These are phyloP conservation scores for Venustaconcha ellipsiformis DNA, from an alignment of 1,140 invertebrate genomes.

Conservation along the genomic window DNA sequence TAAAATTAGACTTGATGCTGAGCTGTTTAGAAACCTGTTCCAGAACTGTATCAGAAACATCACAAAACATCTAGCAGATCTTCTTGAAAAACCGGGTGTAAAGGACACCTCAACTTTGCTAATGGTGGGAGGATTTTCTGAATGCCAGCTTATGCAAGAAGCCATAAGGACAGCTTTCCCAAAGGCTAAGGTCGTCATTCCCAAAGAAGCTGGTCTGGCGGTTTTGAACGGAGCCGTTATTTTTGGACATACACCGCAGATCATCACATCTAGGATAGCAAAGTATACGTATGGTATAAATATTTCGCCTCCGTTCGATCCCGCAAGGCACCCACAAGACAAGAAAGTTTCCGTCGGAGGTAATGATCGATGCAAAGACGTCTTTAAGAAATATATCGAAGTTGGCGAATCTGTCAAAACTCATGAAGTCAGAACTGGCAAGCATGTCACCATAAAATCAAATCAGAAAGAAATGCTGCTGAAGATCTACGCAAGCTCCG, in stretches of 20 bases:
- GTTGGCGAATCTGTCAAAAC: not conserved
- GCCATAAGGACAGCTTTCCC: slow-evolving; percentile 3
- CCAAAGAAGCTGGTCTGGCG: slow-evolving; percentile 18
- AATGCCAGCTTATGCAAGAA: slow-evolving; percentile 21
- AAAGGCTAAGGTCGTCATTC: slow-evolving; percentile 18
- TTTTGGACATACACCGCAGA: slow-evolving; percentile 15
- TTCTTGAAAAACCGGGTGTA: not conserved
- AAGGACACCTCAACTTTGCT: slow-evolving; percentile 4
- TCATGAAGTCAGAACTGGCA: not conserved
- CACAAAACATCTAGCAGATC: slow-evolving; percentile 5
- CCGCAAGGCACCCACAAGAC: not conserved
- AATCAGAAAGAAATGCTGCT: not conserved
- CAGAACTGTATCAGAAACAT: slow-evolving; percentile 6
- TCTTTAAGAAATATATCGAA: slow-evolving; percentile 12
- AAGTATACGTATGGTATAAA: slow-evolving; percentile 17
- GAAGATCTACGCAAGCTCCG: not conserved
- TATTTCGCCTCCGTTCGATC: not conserved
- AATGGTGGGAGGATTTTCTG: slow-evolving; percentile 32
- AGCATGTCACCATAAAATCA: not conserved
- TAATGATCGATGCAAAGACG: not conserved
- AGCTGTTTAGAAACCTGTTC: slow-evolving; percentile 15
- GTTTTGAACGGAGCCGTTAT: slow-evolving; percentile 34
- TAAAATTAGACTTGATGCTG: slow-evolving; percentile 20
- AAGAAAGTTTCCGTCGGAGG: not conserved
- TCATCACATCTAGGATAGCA: not conserved